Base-by-base conservation (phyloP, 92 coral and sea anemone genomes). In the Epizoanthus scotinus region DNA sequence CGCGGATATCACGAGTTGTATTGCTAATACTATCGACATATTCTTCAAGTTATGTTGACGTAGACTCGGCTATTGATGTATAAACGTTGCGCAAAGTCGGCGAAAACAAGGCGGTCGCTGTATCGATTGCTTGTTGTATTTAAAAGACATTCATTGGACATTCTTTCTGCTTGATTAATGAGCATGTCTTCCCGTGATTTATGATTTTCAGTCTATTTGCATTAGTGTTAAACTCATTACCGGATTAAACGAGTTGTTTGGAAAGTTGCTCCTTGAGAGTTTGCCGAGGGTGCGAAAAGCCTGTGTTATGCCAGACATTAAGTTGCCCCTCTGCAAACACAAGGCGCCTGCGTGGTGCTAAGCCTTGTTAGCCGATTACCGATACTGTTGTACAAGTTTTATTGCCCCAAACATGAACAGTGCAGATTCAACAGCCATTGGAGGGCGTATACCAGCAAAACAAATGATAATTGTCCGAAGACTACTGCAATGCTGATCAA, bases 271-370 rank as follows among this genome's bases (percentile, higher is more conserved):
- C 60, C 64, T 31, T 73, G 65, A 73, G 25, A 55, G 29, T 63
- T 24, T 13, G 38, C 53, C 65, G 18, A 73, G 17, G 38, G 66
- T 55, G 65, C 19, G 58, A 73, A 56, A 14, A 73, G n/a, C 31
- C 56, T 56, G 79, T 73, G 65, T 73, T 6, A 19, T 8, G 28
- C 52, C 29, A 55, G 79, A 73, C 79, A 28, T 31, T 8, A 17
- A 8, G 65, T 31, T 73, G 79, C 52, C 65, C 65, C 26, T 28
- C 56, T 19, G 9, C 42, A 71, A 71, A 71, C 63, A 73, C 66
- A 13, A 29, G 78, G 79, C 79, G 79, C 79, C 79, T 19, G 13
- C 7, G 8, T 55, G 79, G 79, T 73, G 79, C 28, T 50, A 73
- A 31, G 8, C 27, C 65, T 54, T 56, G 66, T 56, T 55, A 56